Evolutionary conservation across 2,888 invertebrate species (phyloP).

Genomic region (Xiphydria camelus): DNA sequence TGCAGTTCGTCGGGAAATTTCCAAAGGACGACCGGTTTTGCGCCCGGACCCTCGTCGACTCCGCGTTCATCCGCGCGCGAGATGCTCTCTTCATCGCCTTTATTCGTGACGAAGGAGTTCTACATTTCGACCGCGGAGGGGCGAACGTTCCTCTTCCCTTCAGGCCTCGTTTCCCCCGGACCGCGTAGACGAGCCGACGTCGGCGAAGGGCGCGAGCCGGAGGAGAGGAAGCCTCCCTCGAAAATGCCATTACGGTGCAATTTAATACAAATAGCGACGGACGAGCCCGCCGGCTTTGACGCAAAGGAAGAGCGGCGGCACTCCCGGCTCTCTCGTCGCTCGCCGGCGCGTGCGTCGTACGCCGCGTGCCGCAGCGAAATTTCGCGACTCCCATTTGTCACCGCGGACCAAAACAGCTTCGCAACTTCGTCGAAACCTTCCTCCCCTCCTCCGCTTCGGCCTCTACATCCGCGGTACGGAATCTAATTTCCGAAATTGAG

Average conservation of each 20-base stretch:
- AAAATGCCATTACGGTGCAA: conserved; percentile 21
- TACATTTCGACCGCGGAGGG: conserved; percentile 18
- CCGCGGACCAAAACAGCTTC: too few relatives aligned
- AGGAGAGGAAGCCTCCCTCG: conserved; percentile 2
- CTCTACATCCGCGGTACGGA: too few relatives aligned
- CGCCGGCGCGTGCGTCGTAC: too few relatives aligned
- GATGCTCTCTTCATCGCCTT: too few relatives aligned
- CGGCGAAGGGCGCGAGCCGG: too few relatives aligned
- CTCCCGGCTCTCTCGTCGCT: conserved; percentile 4
- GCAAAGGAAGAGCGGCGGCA: conserved; percentile 17
- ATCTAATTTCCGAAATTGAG: conserved; percentile 20
- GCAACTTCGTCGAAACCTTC: too few relatives aligned
- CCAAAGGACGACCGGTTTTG: conserved; percentile 28
- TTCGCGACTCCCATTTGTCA: conserved; percentile 1
- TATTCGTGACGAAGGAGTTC: too few relatives aligned
- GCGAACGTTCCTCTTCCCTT: conserved; percentile 13
- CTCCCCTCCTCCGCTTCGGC: too few relatives aligned
- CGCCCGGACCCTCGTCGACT: too few relatives aligned
- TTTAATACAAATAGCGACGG: conserved; percentile 18
- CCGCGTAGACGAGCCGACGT: too few relatives aligned
- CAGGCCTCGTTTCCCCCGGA: conserved; percentile 2
- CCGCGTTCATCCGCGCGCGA: conserved; percentile 9
- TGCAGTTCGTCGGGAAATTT: conserved; percentile 28
- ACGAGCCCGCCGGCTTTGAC: conserved; percentile 20
- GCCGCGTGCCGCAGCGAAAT: neutral